phyloP scores from a whole-genome alignment of 2,888 invertebrate genomes.

The Eulithis testata region DNA sequence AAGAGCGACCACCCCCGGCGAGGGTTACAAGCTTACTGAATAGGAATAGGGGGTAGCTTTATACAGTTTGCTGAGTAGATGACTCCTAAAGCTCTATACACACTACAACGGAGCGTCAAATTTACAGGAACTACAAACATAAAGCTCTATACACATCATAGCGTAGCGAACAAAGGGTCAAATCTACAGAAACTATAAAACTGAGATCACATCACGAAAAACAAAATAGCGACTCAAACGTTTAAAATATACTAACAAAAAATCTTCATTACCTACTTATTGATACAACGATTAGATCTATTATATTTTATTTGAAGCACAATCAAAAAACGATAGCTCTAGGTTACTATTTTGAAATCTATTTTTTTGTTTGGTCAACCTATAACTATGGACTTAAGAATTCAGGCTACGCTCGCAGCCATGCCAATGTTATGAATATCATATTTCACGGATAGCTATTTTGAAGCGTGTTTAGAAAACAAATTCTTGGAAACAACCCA shows the following conservation, averaged over 20 bases:
- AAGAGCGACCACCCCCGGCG: conserved; percentile 40
- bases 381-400: not conserved
- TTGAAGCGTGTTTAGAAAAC: not conserved
- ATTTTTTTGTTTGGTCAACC: not conserved
- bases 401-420: not conserved
- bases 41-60: conserved; percentile 21
- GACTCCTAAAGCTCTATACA: not conserved
- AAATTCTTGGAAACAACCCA: not conserved
- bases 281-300: not conserved
- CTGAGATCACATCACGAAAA: not conserved
- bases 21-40: conserved; percentile 47
- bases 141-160: too few relatives aligned
- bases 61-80: not conserved
- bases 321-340: not conserved
- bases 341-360: not conserved
- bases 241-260: too few relatives aligned
- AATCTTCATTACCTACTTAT: not conserved
- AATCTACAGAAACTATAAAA: too few relatives aligned
- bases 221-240: not conserved
- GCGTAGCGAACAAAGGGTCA: too few relatives aligned
- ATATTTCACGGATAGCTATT: not conserved
- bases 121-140: too few relatives aligned
- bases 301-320: not conserved
- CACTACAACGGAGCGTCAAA: not conserved
- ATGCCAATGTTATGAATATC: not conserved